Evolutionary conservation across 1,140 invertebrate genomes (phyloP).

Genomic region (Charaxes varanes): DNA sequence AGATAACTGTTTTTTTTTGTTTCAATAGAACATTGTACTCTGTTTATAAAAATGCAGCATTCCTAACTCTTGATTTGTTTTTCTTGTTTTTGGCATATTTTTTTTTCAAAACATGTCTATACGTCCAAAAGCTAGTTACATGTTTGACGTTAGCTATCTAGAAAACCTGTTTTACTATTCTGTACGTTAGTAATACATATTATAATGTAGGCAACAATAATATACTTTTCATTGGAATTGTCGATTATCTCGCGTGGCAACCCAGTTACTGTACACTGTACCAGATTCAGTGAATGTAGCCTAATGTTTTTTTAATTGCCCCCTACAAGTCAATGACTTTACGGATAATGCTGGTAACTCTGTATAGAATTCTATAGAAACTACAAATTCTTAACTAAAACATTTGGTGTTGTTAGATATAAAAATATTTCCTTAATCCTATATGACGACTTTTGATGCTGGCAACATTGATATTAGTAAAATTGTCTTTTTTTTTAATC

Average conservation of each 20-base stretch:
- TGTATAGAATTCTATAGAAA: not conserved
- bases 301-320: conserved; percentile 30
- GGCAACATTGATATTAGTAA: too few species aligned
- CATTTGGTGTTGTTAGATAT: not conserved
- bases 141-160: not conserved
- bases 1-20: too few species aligned
- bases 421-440: not conserved
- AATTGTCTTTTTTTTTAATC: too few species aligned
- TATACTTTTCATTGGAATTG: conserved; percentile 4
- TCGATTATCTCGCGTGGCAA: conserved; percentile 1
- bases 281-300: conserved; percentile 22
- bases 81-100: too few species aligned
- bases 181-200: too few species aligned
- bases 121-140: too few species aligned
- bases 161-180: not conserved
- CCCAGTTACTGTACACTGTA: conserved; percentile 15
- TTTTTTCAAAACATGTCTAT: too few species aligned
- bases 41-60: too few species aligned
- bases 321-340: conserved; percentile 26
- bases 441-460: too few species aligned
- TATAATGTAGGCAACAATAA: not conserved
- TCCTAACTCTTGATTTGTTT: too few species aligned
- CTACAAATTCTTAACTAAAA: not conserved
- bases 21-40: too few species aligned
- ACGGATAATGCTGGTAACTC: conserved; percentile 4